These are phyloP conservation scores for Gallinago solitaria DNA, from an alignment of 2,797 vertebrate genomes.

Conservation along the genomic window DNA sequence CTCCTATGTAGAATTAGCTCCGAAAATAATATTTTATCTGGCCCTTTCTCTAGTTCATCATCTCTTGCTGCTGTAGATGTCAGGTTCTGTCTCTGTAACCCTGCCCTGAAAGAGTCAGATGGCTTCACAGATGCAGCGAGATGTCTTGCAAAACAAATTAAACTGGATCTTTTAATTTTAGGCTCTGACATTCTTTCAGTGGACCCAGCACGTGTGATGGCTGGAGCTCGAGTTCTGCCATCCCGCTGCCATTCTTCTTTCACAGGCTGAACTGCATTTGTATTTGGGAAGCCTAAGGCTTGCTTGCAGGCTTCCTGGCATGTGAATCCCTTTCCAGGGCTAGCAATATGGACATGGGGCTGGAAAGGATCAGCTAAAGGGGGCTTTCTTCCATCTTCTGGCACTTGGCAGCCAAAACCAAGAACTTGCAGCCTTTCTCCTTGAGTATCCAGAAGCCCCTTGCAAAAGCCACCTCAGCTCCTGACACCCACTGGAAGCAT, in stretches of 20 bases:
- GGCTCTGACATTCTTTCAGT: not conserved
- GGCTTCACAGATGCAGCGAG: not conserved
- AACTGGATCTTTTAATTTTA: not conserved
- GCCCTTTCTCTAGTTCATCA: slow-evolving; percentile 23
- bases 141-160: slow-evolving; percentile 5
- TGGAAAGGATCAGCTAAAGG: not conserved
- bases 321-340: not conserved
- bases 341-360: not conserved
- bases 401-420: not conserved
- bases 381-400: not conserved
- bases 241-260: not conserved
- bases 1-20: not conserved
- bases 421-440: not conserved
- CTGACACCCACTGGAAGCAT: not conserved
- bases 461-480: not conserved
- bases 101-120: not conserved
- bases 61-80: slow-evolving; percentile 26
- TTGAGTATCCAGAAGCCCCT: not conserved
- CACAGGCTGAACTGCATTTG: not conserved
- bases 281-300: not conserved
- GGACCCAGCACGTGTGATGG: not conserved
- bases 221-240: not conserved
- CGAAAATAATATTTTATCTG: not conserved
- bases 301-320: not conserved
- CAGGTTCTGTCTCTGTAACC: slow-evolving; percentile 25